These are phyloP conservation scores for Campoplex nolae DNA, from an alignment of 2,888 invertebrate genomes.

Conservation along the genomic window DNA sequence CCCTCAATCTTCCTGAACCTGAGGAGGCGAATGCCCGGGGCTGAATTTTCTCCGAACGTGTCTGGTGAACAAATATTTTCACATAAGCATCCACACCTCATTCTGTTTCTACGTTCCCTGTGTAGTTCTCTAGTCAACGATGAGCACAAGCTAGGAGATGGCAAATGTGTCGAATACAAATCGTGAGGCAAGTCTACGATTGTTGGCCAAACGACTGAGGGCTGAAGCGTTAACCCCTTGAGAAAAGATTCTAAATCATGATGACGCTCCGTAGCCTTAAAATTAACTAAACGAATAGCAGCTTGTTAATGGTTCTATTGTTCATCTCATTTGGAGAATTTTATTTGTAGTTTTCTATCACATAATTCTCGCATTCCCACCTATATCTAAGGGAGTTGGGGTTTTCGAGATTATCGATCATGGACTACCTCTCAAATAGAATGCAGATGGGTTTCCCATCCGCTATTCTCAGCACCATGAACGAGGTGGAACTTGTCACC, in stretches of 20 bases:
- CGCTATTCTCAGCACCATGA: constrained; percentile 33
- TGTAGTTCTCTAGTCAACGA: constrained; percentile 14
- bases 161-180: constrained; percentile 45
- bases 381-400: neutral
- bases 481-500: constrained; percentile 25
- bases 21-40: constrained; percentile 20
- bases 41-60: constrained; percentile 46
- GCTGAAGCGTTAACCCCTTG: constrained; percentile 15
- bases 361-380: neutral
- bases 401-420: constrained; percentile 43
- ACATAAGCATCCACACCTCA: constrained; percentile 23
- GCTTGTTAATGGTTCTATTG: constrained; percentile 76
- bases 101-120: constrained; percentile 10
- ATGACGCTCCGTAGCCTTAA: constrained; percentile 74
- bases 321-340: neutral
- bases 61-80: constrained; percentile 46
- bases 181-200: constrained; percentile 25
- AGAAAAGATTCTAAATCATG: constrained; percentile 61
- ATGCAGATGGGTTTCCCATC: constrained; percentile 28
- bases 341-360: neutral
- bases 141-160: constrained; percentile 20
- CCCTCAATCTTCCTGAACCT: neutral
- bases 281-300: constrained; percentile 77
- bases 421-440: constrained; percentile 20
- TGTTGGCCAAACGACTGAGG: constrained; percentile 57